Conservation (phyloP, 1,140 invertebrate genomes). For the Drosophila tsacasi region DNA sequence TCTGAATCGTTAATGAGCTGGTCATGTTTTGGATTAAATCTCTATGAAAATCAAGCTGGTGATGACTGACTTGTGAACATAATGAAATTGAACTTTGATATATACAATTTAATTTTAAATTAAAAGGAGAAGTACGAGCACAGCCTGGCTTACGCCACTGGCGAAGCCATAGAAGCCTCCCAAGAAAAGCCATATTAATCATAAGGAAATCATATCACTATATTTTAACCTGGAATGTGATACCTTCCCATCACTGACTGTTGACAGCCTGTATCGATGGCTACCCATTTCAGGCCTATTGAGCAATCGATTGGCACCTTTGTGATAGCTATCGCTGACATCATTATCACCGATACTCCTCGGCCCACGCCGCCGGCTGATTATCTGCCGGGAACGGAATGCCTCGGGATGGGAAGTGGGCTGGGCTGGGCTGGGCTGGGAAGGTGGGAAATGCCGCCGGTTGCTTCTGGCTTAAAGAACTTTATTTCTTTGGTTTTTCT, state of each 20-base stretch:
- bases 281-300: constrained; percentile 50
- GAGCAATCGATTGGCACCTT: constrained; percentile 77
- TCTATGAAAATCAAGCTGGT: background rate
- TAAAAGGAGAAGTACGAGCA: background rate
- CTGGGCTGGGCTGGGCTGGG: background rate
- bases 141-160: no score
- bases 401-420: background rate
- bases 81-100: no score
- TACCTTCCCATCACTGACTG: constrained; percentile 12
- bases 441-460: constrained; percentile 8
- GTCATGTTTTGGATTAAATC: constrained; percentile 42
- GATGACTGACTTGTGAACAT: background rate
- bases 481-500: constrained; percentile 58
- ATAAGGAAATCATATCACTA: background rate
- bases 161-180: background rate
- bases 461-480: constrained; percentile 64
- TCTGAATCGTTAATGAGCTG: constrained; percentile 60
- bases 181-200: background rate
- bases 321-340: constrained; percentile 65
- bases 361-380: constrained; percentile 56
- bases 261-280: constrained; percentile 54
- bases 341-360: constrained; percentile 67
- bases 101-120: no score
- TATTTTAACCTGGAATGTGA: background rate
- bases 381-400: constrained; percentile 35